phyloP scores from a whole-genome alignment of 2,888 invertebrate species.

The Branchipolynoe longqiensis region DNA sequence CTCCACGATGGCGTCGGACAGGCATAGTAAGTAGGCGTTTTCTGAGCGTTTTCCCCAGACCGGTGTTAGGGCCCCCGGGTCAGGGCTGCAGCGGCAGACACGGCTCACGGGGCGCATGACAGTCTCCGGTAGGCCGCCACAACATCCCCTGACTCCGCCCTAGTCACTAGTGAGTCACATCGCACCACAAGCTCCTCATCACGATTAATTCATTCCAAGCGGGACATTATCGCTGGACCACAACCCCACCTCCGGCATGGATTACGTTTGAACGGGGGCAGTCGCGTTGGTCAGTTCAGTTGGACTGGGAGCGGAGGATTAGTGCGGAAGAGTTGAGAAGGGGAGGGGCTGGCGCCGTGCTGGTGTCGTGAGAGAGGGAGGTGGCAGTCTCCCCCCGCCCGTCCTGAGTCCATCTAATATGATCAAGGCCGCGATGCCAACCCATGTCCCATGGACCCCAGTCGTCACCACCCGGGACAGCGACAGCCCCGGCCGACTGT shows the following conservation, averaged over 20 bases:
- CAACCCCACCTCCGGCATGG: no score
- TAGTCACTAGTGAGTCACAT: background rate
- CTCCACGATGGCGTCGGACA: conserved; percentile 49
- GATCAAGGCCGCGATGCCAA: no score
- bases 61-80: background rate
- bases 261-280: no score
- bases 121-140: background rate
- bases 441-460: no score
- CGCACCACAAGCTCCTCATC: background rate
- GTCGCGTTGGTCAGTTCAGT: no score
- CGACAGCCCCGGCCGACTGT: background rate
- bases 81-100: background rate
- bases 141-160: background rate
- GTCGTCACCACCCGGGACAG: background rate
- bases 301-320: no score
- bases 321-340: background rate
- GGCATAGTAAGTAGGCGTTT: conserved; percentile 34
- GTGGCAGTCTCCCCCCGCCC: no score
- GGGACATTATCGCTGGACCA: no score
- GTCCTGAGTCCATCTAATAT: no score
- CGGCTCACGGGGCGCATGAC: background rate
- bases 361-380: no score
- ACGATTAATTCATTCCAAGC: background rate
- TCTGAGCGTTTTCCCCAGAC: background rate
- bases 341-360: no score